These are phyloP conservation scores for Hydra vulgaris DNA, from an alignment of 30 jellyfish, hydroid and myxozoan genomes.

Conservation along the genomic window DNA sequence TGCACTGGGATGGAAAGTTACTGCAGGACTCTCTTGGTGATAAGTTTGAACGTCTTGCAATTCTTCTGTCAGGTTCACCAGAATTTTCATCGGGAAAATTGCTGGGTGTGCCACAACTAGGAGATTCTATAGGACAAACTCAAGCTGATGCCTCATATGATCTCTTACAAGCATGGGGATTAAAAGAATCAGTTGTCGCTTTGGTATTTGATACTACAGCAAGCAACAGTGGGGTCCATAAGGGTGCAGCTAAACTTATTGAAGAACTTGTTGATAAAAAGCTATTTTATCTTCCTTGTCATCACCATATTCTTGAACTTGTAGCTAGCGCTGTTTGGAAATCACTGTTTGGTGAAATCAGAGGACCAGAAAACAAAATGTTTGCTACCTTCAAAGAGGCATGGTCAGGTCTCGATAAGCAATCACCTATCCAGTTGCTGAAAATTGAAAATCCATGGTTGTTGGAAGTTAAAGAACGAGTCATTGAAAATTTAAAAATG, in stretches of 20 bases:
- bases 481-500: background rate
- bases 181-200: background rate
- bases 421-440: background rate
- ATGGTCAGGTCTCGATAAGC: background rate
- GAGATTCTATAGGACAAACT: background rate
- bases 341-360: background rate
- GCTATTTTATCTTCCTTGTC: background rate
- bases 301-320: background rate
- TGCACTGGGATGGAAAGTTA: background rate
- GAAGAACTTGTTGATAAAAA: background rate
- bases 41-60: background rate
- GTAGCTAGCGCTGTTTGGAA: background rate
- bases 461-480: background rate
- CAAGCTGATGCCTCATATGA: background rate
- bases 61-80: background rate
- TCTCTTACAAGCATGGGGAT: background rate
- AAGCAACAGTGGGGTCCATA: background rate
- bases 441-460: background rate
- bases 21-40: background rate
- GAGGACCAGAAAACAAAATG: background rate
- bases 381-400: background rate
- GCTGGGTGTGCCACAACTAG: background rate
- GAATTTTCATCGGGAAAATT: background rate
- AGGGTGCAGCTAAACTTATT: background rate
- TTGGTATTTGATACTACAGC: background rate